A percentile compares a stretch with the other conserved stretches of the same genome.
phyloP scores from a whole-genome alignment of 2,113 vertebrate genomes.

The Malurus cyaneus region DNA sequence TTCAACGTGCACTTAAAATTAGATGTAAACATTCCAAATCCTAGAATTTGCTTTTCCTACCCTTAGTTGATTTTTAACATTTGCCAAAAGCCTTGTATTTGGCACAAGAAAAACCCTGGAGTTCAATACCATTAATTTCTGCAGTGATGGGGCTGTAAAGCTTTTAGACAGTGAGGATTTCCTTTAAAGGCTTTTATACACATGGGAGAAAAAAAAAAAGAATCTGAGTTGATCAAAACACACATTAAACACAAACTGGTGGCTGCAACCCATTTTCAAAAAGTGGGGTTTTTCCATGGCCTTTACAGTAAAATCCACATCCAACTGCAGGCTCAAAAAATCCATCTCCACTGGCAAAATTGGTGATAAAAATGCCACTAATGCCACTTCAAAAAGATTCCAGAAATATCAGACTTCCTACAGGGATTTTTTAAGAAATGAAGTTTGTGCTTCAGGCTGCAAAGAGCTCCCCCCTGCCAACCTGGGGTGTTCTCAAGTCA shows the following conservation, averaged over 20 bases:
- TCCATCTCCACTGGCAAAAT: not conserved
- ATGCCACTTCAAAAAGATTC: not conserved
- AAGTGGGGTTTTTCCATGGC: not conserved
- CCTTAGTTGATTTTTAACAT: not conserved
- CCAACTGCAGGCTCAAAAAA: not conserved
- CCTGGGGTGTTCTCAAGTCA: not conserved
- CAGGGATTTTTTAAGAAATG: fast-evolving
- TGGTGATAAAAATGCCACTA: not conserved
- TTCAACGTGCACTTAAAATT: not conserved
- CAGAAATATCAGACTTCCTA: not conserved
- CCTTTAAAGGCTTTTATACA: not conserved
- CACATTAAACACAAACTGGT: not conserved
- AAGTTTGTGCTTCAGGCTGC: not conserved
- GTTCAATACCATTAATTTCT: not conserved
- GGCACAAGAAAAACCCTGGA: not conserved
- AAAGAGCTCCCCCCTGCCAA: not conserved
- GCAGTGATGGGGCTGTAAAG: not conserved
- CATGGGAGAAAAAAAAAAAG: not conserved
- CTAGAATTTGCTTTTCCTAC: not conserved
- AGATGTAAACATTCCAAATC: not conserved
- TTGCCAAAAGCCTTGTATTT: not conserved
- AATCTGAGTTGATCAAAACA: not conserved
- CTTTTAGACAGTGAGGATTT: not conserved
- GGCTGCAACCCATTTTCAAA: not conserved
- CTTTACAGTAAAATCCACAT: not conserved